Base-by-base conservation (phyloP, 2,888 invertebrate genomes). In the Lasioglossum zephyrum region DNA sequence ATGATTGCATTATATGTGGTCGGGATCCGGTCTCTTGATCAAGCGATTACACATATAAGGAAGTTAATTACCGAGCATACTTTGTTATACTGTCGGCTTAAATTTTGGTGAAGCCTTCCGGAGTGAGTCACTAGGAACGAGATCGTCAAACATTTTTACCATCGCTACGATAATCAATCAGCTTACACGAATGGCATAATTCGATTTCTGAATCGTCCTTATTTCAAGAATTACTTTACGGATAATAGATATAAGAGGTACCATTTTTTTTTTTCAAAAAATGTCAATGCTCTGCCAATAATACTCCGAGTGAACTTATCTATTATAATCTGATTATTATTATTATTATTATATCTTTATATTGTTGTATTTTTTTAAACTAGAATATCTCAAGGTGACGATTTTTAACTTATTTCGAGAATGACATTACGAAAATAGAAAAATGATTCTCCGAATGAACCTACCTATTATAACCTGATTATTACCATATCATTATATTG, bases 1-100 rank as follows among this genome's bases (percentile, higher is more conserved):
- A 70, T 47, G 82, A 49, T 74, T 63, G 69, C 76, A 81, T 82
- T 86, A 79, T 82, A 75, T 13, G 82, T 49, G 85, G 77, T 86
- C 77, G 86, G 78, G 81, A 80, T 74, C 78, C 75, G 36, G 63
- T 86, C 81, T 60, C 49, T 16, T 47, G 60, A 81, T 69, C 69
- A 47, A 39, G 31, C 26, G 53, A 31, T 73, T 76, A 84, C 70
- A 4, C 66, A 66, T 66, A 75, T 79, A 53, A 57, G n/a, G 22
- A 44, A 44, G 60, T 60, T 76, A 84, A 84, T 84, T 81, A 75
- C n/a, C 44, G 13, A 22, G 31, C 36, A 8, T 18, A 36, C 66
- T 66, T 66, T 36, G 66, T 66, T 31, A 36, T 16, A 31, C 36
- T 66, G 36, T 66, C 36, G 66, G 36, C 66, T 66, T 22, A 66